Base-by-base conservation (phyloP, 2,888 invertebrate species). In the Cataglyphis altisquamis region DNA sequence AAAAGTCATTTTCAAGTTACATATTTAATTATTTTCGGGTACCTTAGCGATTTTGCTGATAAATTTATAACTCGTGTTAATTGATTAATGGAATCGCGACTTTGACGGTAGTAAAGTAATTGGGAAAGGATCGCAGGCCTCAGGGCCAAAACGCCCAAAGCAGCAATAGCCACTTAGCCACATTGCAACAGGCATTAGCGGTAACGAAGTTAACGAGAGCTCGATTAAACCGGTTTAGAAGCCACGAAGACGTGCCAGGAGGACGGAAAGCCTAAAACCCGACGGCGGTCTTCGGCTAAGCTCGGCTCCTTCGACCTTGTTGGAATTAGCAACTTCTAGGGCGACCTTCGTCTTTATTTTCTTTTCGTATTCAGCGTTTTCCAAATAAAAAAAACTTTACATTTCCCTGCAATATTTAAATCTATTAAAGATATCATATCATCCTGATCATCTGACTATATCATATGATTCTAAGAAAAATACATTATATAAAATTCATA, bases 131-230 rank as follows among this genome's bases (percentile, higher is more conserved):
- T 91, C 89, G 90, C 90, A 90, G 89, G 87, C 89, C 84, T 87
- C 87, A 32, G 84, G 84, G 82, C 80, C 63, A 84, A 90, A 89
- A 90, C 86, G 91, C 91, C 91, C 85, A 88, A 90, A 89, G 91
- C 89, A 91, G 91, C 90, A 91, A 92, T 89, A 90, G 91, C 91
- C 92, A 93, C 92, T 92, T 92, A 92, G 91, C 90, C 90, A 89
- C 93, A 93, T 93, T 93, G 93, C 93, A 90, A 90, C 90, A 90
- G 88, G 92, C 90, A 92, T 94, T 93, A 92, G 90, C 88, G 91
- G 90, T 93, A 94, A 94, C 92, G 85, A 90, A 92, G 91, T 94
- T 93, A 94, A 94, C 93, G 91, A 92, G 92, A 93, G 92, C 93
- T 90, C 90, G 91, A 91, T 92, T 93, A 92, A 93, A 93, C 90